These are phyloP conservation scores for Phalacrocorax aristotelis DNA, from an alignment of 2,113 vertebrate genomes.

Conservation along the genomic window DNA sequence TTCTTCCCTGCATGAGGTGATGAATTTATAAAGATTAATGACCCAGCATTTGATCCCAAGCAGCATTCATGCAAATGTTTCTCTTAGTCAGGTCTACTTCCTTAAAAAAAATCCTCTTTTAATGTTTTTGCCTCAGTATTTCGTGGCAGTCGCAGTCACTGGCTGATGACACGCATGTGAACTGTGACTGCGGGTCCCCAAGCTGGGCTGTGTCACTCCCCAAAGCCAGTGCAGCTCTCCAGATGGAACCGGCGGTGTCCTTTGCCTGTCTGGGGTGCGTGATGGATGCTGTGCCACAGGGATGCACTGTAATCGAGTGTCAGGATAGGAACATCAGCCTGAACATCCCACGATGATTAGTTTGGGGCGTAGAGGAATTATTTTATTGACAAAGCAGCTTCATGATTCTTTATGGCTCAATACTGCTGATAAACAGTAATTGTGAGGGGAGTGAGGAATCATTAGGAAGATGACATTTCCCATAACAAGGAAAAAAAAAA, in stretches of 20 bases:
- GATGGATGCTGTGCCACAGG: neutral
- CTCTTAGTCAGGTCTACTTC: neutral
- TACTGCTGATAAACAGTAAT: neutral
- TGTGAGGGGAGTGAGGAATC: neutral
- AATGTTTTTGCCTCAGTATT: neutral
- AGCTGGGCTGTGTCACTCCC: neutral
- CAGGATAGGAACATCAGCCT: neutral
- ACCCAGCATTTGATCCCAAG: neutral
- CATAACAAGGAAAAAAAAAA: neutral
- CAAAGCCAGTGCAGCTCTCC: neutral
- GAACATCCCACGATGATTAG: neutral
- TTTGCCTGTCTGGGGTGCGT: neutral
- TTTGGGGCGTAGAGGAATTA: neutral
- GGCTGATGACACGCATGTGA: neutral
- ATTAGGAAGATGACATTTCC: neutral
- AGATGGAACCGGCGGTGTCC: neutral
- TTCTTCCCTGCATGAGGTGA: neutral
- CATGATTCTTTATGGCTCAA: neutral
- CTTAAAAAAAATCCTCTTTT: neutral
- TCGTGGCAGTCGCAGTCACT: neutral
- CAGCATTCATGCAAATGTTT: neutral
- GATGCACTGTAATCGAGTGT: neutral
- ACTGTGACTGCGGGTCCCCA: neutral
- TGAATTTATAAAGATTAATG: neutral
- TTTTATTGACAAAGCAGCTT: neutral